A percentile compares a stretch with the other conserved stretches of the same genome.
phyloP scores from a whole-genome alignment of 2,888 invertebrate species.

The Platerodrilus igneus region DNA sequence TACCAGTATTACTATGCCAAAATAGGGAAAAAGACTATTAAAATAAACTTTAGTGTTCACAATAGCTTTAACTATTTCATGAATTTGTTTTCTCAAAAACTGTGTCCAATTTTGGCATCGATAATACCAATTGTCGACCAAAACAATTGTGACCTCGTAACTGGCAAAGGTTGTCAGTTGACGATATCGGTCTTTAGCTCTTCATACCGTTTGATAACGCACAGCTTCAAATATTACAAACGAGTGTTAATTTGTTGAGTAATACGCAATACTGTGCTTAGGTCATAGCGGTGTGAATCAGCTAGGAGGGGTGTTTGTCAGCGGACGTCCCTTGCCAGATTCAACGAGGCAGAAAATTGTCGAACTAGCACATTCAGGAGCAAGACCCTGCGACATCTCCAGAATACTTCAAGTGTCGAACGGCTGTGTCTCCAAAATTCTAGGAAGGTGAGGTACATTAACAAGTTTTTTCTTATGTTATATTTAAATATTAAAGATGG shows the following conservation, averaged over 20 bases:
- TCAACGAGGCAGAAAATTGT: constrained; percentile 98
- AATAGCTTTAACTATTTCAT: too few relatives aligned
- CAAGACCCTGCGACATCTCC: constrained; percentile 97
- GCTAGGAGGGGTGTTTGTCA: constrained; percentile 98
- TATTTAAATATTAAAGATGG: too few relatives aligned
- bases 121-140: constrained; percentile 42
- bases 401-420: constrained; percentile 98
- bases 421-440: constrained; percentile 98
- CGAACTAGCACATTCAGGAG: constrained; percentile 96
- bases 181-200: constrained; percentile 51
- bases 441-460: constrained; percentile 70
- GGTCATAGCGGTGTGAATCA: constrained; percentile 99
- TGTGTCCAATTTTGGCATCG: constrained; percentile 35
- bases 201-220: constrained; percentile 47
- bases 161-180: constrained; percentile 45
- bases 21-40: constrained; percentile 10
- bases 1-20: constrained; percentile 11
- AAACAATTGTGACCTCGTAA: constrained; percentile 38
- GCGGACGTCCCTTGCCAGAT: constrained; percentile 96
- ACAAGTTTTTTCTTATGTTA: too few relatives aligned
- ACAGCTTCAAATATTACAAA: too few relatives aligned
- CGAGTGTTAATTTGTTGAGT: too few relatives aligned
- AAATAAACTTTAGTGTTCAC: too few relatives aligned
- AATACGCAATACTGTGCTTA: constrained; percentile 64
- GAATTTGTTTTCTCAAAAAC: constrained; percentile 8